Evolutionary conservation across 2,797 vertebrate species (phyloP).

Genomic region (Myotis findleyi): DNA sequence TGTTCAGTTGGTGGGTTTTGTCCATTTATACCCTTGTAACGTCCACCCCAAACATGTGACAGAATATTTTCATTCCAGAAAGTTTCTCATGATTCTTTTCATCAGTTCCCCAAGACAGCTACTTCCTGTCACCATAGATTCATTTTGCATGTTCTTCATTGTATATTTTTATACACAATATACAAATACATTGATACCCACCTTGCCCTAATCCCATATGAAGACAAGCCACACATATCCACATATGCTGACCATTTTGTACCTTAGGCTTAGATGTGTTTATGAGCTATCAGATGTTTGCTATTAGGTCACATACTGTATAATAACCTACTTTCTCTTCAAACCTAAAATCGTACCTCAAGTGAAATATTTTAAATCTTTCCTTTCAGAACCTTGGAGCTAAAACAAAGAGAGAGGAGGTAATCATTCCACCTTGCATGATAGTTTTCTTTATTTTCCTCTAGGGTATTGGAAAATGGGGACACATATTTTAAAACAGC

Average conservation of each 20-base stretch:
- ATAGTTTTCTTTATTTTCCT: conserved; percentile 24
- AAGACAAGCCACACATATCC: neutral
- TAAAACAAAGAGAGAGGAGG: neutral
- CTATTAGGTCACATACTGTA: neutral
- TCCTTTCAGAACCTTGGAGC: neutral
- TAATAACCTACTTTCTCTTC: neutral
- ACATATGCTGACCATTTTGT: neutral
- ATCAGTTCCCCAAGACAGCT: neutral
- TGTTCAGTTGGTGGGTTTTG: neutral
- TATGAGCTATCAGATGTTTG: neutral
- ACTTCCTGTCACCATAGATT: neutral
- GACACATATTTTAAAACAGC: neutral
- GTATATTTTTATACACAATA: neutral
- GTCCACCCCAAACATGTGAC: neutral
- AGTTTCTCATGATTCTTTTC: neutral
- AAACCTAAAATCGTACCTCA: neutral
- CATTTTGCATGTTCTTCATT: neutral
- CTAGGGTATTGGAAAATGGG: neutral
- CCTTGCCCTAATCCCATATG: neutral
- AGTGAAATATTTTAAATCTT: neutral
- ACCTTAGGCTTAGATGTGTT: neutral
- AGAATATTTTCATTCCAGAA: neutral
- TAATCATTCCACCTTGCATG: neutral
- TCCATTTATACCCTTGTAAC: neutral
- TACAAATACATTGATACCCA: neutral